These are phyloP conservation scores for Protaetia brevitarsis DNA, from an alignment of 1,140 invertebrate species.

Conservation along the genomic window DNA sequence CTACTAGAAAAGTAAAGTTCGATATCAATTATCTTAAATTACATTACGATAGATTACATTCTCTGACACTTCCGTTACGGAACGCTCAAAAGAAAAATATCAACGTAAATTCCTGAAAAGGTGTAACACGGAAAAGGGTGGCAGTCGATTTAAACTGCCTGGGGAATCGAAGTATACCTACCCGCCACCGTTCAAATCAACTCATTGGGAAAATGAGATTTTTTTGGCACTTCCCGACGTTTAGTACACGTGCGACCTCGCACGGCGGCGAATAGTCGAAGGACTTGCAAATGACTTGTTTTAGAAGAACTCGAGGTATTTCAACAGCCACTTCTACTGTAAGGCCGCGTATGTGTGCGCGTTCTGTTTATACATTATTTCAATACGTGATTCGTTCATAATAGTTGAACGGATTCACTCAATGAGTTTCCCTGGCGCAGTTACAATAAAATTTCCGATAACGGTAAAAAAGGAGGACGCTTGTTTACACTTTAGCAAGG, in stretches of 20 bases:
- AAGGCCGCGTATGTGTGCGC: background rate
- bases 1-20: background rate
- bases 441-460: background rate
- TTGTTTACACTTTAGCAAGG: background rate
- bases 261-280: background rate
- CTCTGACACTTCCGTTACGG: background rate
- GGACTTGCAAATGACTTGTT: constrained; percentile 17
- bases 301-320: background rate
- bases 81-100: constrained; percentile 11
- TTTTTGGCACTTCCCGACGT: constrained; percentile 8
- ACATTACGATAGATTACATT: constrained; percentile 4
- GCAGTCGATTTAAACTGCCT: constrained; percentile 9
- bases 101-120: constrained; percentile 3
- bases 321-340: background rate
- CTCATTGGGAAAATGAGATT: constrained; percentile 14
- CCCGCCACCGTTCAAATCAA: background rate
- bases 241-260: constrained; percentile 9
- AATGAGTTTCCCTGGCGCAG: background rate
- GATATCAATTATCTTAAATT: background rate
- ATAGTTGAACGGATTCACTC: constrained; percentile 3
- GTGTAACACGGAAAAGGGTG: constrained; percentile 6
- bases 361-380: constrained; percentile 6
- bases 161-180: constrained; percentile 11
- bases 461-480: background rate
- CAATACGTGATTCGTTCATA: background rate